A percentile compares a stretch with the other conserved stretches of the same genome.
These are phyloP conservation scores for Dione vanillae DNA, from an alignment of 2,888 invertebrate genomes.

Conservation along the genomic window DNA sequence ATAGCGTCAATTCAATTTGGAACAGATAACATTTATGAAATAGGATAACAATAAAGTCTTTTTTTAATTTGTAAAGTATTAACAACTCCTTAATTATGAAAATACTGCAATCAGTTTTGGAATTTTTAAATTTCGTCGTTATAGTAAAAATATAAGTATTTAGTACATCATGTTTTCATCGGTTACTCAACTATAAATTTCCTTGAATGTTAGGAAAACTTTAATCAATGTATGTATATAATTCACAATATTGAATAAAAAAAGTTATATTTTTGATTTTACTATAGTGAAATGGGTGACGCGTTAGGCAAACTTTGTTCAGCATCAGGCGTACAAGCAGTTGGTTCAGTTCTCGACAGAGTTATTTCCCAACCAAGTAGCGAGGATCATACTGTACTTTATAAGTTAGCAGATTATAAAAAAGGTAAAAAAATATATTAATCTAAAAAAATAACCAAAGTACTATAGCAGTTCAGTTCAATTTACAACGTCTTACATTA, in stretches of 20 bases:
- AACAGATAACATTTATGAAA: not conserved
- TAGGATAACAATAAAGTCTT: not conserved
- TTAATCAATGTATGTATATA: no score
- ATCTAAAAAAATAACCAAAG: not conserved
- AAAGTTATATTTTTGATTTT: not conserved
- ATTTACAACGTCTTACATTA: not conserved
- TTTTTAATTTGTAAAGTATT: no score
- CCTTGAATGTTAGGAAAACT: not conserved
- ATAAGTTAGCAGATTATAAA: constrained; percentile 95
- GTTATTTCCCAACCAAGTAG: constrained; percentile 95
- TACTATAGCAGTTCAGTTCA: not conserved
- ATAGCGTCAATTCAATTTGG: not conserved
- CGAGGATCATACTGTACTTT: constrained; percentile 93
- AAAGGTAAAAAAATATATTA: constrained; percentile 82
- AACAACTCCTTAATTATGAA: no score
- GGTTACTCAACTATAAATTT: not conserved
- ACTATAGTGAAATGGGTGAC: constrained; percentile 61
- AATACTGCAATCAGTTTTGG: no score
- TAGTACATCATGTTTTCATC: no score
- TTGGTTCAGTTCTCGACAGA: constrained; percentile 93
- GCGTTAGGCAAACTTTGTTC: constrained; percentile 76
- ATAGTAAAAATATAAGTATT: no score
- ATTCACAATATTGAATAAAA: not conserved
- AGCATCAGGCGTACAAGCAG: constrained; percentile 79
- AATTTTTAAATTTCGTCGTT: no score